Evolutionary conservation across 2,113 vertebrate genomes (phyloP).

Genomic region (Perca schrenkii): DNA sequence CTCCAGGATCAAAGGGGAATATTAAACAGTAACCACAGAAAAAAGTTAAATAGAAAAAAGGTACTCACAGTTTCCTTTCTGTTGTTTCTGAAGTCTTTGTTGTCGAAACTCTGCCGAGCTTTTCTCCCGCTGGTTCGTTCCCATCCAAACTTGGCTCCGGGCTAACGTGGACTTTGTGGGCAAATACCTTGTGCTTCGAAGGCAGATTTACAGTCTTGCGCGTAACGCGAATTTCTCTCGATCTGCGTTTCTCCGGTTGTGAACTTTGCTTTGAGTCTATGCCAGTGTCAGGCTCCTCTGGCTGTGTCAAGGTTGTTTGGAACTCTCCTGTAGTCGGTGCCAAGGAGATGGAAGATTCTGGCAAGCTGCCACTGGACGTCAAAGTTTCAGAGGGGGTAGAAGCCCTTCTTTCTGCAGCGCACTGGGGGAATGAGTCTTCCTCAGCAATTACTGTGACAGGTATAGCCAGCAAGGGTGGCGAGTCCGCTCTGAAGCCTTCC

Average conservation of each 20-base stretch:
- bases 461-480: constrained; percentile 69
- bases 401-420: not conserved
- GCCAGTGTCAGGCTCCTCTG: constrained; percentile 31
- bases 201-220: constrained; percentile 80
- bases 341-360: constrained; percentile 42
- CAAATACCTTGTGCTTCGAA: constrained; percentile 63
- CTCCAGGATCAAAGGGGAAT: constrained; percentile 52
- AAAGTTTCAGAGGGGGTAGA: constrained; percentile 17
- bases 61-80: constrained; percentile 77
- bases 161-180: constrained; percentile 63
- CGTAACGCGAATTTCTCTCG: constrained; percentile 45
- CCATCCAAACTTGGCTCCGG: constrained; percentile 55
- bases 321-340: constrained; percentile 47
- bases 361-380: constrained; percentile 47
- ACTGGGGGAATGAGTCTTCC: constrained; percentile 43
- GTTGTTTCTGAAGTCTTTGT: constrained; percentile 47
- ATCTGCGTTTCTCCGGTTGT: constrained; percentile 36
- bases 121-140: constrained; percentile 25
- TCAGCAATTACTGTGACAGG: constrained; percentile 74
- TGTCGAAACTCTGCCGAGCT: constrained; percentile 15
- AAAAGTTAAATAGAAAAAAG: constrained; percentile 23
- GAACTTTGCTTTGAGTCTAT: constrained; percentile 29
- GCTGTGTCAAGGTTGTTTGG: constrained; percentile 27
- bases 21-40: constrained; percentile 47
- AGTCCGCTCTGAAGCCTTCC: constrained; percentile 69